phyloP scores from a whole-genome alignment of 1,140 invertebrate genomes.

The Prorops nasuta region DNA sequence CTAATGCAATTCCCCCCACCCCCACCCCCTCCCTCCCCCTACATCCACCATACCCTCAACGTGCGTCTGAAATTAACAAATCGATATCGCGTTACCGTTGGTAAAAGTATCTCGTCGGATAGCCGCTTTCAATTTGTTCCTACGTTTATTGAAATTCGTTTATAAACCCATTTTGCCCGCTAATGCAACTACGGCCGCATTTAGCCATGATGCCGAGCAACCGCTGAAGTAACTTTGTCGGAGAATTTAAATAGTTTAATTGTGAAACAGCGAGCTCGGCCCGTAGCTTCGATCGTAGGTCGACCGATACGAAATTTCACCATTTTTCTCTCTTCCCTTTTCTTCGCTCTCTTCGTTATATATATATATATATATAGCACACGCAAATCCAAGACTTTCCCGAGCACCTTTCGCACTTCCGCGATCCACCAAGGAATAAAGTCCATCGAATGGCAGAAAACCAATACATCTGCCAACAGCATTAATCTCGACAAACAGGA shows the following conservation, averaged over 20 bases:
- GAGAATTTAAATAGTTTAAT: conserved; percentile 25
- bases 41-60: too few species aligned
- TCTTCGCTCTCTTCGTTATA: too few species aligned
- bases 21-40: too few species aligned
- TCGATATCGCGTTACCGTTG: not conserved
- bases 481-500: not conserved
- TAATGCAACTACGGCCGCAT: conserved; percentile 23
- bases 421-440: too few species aligned
- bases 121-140: conserved; percentile 14
- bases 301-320: conserved; percentile 14
- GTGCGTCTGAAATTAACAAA: not conserved
- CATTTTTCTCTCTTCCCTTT: conserved; percentile 26
- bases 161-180: conserved; percentile 19
- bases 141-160: conserved; percentile 24
- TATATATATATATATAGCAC: too few species aligned
- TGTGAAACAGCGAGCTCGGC: too few species aligned
- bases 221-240: conserved; percentile 21
- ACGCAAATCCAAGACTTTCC: too few species aligned
- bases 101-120: not conserved
- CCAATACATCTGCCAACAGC: not conserved
- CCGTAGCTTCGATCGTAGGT: conserved; percentile 29
- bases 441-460: too few species aligned
- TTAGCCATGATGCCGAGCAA: conserved; percentile 12
- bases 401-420: too few species aligned
- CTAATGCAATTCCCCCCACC: conserved; percentile 23